Percentiles rank a stretch among this genome's conserved stretches.
Evolutionary conservation across 2,113 vertebrate genomes (phyloP).

Genomic region (Anguilla japonica): DNA sequence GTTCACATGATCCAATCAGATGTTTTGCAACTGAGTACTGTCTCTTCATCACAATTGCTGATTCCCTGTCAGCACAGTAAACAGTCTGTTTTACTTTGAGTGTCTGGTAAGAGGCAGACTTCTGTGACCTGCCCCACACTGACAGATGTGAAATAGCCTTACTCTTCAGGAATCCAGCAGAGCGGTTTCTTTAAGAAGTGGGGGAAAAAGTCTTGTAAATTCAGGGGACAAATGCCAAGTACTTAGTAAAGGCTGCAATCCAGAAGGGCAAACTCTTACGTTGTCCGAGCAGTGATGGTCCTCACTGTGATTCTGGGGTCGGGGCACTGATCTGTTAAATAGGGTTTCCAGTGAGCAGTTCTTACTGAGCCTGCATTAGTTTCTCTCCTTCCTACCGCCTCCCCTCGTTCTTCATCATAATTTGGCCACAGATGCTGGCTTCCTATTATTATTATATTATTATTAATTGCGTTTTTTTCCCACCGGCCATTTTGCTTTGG

Average conservation of each 20-base stretch:
- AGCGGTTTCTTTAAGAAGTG: not conserved
- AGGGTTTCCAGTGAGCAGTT: not conserved
- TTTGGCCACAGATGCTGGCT: not conserved
- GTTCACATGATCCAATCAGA: too few relatives aligned
- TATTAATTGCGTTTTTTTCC: too few relatives aligned
- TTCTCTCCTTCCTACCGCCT: not conserved
- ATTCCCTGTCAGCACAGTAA: too few relatives aligned
- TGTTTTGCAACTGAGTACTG: too few relatives aligned
- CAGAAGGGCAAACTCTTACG: not conserved
- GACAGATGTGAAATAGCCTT: not conserved
- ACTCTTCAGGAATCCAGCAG: not conserved
- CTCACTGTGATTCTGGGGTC: not conserved
- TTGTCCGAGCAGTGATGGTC: not conserved
- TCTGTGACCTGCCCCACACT: too few relatives aligned
- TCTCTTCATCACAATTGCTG: too few relatives aligned
- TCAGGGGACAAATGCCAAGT: not conserved
- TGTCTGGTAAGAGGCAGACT: too few relatives aligned
- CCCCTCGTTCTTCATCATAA: not conserved
- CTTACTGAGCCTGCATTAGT: not conserved
- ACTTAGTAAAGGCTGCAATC: not conserved
- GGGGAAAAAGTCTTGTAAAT: not conserved
- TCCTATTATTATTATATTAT: not conserved
- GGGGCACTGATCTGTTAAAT: not conserved
- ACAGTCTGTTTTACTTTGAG: too few relatives aligned
- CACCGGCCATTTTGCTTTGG: not conserved